Base-by-base conservation (phyloP, 2,113 vertebrate genomes). In the Pachycephala philippinensis region DNA sequence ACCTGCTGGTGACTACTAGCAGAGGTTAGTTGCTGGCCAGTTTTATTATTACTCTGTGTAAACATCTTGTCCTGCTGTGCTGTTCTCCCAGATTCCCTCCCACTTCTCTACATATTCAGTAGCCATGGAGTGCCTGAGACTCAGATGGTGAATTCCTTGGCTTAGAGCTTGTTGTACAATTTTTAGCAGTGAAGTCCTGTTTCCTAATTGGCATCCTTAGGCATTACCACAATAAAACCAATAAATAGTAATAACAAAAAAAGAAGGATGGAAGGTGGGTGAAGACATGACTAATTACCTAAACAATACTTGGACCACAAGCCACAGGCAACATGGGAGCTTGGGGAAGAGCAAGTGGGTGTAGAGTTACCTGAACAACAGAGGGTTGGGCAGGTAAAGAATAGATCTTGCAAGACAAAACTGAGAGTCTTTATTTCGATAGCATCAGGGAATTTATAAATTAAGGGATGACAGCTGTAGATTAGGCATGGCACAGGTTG, bases 361-460 rank as follows among this genome's bases (percentile, higher is more conserved):
- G 95, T 86, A 94, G 72, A 80, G 69, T 72, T 87, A 61, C 53
- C 88, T 79, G 72, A 49, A 87, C 28, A 81, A 81, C 59, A 84
- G 77, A 81, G 69, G 69, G 77, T 33, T 92, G 90, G 93, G 96
- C 15, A 2, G 64, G 79, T 39, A 49, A 80, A 68, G 79, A 78
- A 45, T 35, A 77, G 31, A 39, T 79, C 93, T 91, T 92, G 92
- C 90, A 60, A 93, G 89, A 93, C 66, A 93, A 87, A 95, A 79
- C 33, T 22, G 44, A 87, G 49, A 90, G 84, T 84, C 71, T 89
- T 82, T 90, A 84, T 89, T 94, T 86, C 92, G 93, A 93, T 96
- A 97, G 39, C 65, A 96, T 85, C 89, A 76, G 54, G 81, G 94
- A 95, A 95, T 92, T 95, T 91, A 78, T 93, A 93, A 92, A 91